These are phyloP conservation scores for Sebastolobus alascanus DNA, from an alignment of 2,797 vertebrate genomes.

Conservation along the genomic window DNA sequence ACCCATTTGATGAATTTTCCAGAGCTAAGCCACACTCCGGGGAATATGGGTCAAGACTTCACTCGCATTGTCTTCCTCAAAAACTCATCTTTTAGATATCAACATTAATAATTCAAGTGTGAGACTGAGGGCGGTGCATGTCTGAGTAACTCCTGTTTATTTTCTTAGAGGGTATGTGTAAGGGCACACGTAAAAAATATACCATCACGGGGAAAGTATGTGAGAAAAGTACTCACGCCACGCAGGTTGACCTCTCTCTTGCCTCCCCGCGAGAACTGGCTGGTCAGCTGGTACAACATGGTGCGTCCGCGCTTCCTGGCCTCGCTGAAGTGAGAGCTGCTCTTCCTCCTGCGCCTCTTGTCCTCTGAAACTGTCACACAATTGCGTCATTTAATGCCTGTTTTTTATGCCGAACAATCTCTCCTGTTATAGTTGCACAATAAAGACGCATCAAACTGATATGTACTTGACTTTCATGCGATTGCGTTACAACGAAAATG, in stretches of 20 bases:
- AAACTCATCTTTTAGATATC: constrained; percentile 49
- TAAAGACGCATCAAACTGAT: background rate
- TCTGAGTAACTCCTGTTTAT: constrained; percentile 31
- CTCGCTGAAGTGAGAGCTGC: constrained; percentile 86
- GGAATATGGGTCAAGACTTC: constrained; percentile 57
- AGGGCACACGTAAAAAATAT: background rate
- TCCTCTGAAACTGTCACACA: constrained; percentile 79
- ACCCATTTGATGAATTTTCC: constrained; percentile 41
- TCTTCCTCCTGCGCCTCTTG: constrained; percentile 87
- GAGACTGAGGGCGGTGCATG: constrained; percentile 26
- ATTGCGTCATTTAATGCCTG: background rate
- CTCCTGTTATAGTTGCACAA: background rate
- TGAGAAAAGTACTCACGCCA: constrained; percentile 85
- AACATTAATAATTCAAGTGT: constrained; percentile 43
- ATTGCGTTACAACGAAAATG: constrained; percentile 5
- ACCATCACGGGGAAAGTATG: background rate
- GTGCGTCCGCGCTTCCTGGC: constrained; percentile 88
- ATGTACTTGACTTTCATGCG: constrained; percentile 10
- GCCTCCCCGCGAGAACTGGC: constrained; percentile 87
- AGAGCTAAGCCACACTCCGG: constrained; percentile 37
- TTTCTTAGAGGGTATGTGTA: background rate
- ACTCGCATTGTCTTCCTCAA: constrained; percentile 40
- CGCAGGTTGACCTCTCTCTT: constrained; percentile 89
- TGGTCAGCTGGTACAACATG: constrained; percentile 90
- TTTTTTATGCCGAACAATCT: background rate